Base-by-base conservation (phyloP, 1,140 invertebrate genomes). In the Mycetomoellerius zeteki region DNA sequence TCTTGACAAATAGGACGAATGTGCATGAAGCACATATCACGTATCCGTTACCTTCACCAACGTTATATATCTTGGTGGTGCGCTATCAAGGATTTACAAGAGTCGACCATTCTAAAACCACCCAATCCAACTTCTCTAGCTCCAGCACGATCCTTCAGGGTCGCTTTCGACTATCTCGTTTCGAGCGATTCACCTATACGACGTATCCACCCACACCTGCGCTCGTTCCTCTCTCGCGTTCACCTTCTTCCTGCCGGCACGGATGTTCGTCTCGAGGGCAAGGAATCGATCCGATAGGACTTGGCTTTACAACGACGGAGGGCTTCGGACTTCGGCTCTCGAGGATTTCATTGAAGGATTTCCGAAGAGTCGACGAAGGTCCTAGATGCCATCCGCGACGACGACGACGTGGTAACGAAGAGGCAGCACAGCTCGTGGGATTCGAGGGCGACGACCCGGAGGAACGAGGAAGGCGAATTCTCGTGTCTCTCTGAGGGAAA, bases 341-440 rank as follows among this genome's bases (percentile, higher is more conserved):
- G 75, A 76, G 86, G 86, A 87, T 85, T 90, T 89, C 89, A 88
- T 89, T 90, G 85, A 90, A 87, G 89, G 80, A 90, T 90, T 82
- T 87, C 78, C 71, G 43, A 73, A 75, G 80, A 69, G 47, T 67
- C 77, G 62, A 67, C 62, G 47, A 21, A 50, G 56, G 21, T 85
- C 19, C 58, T 37, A 52, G 71, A 62, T 54, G 81, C 72, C 56
- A 43, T 43, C 30, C 30, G 54, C 72, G 62, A 69, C 24, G 47
- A 78, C 43, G 76, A 56, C 60, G 75, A 67, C 37, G 71, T 33
- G 10, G 69, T 84, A 84, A 77, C 75, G 72, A 78, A 85, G 85
- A 69, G 54, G 52, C 16, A 54, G 52, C 8, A 21, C 64, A 50
- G 62, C 85, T 65, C 64, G n/a, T 67, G 65, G 64, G 64, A 84